Base-by-base conservation (phyloP, 2,113 vertebrate species). In the Theristicus caerulescens region DNA sequence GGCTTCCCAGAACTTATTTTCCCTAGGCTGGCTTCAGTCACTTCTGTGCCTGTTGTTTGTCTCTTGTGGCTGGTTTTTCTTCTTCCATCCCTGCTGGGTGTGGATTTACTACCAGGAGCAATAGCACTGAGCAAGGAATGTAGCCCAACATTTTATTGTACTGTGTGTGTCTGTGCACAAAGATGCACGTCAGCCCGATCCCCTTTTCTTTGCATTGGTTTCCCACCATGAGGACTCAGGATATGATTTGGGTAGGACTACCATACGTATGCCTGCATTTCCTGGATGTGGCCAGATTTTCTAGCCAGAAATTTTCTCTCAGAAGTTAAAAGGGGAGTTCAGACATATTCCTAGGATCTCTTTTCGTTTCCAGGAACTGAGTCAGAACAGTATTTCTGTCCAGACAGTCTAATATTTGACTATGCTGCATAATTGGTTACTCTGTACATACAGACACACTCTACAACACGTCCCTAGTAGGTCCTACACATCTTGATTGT, bases 401-500 rank as follows among this genome's bases (percentile, higher is more conserved):
- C 62, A 65, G 29, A 36, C 8, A 80, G 34, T 15, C 42, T 82
- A 72, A 40, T 15, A 38, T 65, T 59, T 59, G 24, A 49, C 49
- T 40, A 8, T 4, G 27, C 40, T 81, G n/a, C 51, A n/a, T n/a
- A 55, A 21, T 7, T 69, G 42, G 49, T 42, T 10, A 59, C 36
- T 57, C 8, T 6, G 18, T 16, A 10, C 0, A 0, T n/a, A n/a
- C 27, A 71, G 24, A n/a, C 38, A 20, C 20, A 15, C 13, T 40
- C 29, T 57, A 5, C 6, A 62, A 27, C 55, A 42, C 8, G 47
- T 64, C 31, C 29, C 44, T 20, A 34, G 42, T 25, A 38, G 11
- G 38, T 54, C 51, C 61, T 32, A 36, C 34, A 25, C 29, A 52
- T 69, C 36, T 40, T 62, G 26, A 44, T 34, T 67, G 59, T 17